Evolutionary conservation across 2,797 vertebrate genomes (phyloP), one percentile per base, ranked within the genome.

Genomic region (Lycodopsis pacificus): DNA sequence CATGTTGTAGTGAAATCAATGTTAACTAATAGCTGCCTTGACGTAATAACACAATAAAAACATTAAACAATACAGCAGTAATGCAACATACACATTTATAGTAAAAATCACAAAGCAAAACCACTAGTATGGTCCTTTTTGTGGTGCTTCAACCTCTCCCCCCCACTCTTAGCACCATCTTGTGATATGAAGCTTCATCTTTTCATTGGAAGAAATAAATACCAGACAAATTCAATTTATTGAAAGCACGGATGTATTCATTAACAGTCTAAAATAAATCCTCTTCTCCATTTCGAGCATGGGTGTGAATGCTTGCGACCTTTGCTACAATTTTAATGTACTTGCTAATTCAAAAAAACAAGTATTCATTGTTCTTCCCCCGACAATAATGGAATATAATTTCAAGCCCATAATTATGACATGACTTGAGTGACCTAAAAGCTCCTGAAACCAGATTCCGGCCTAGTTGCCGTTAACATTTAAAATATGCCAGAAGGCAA

Each of bases 301-400:
- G 38, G 53, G 57, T 57, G 22, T 59, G 65, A 83, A 44, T 56
- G 42, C 40, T 12, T 44, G 36, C 77, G 70, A 81, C 53, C 68
- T 77, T 66, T 73, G 12, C 56, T 72, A 30, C 5, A 71, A 66
- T 54, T 80, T 79, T 58, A 83, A 78, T 83, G 48, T 20, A 68
- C 58, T 42, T 53, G 15, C 25, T 79, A 71, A 78, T 76, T 77
- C 48, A 44, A 42, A 71, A 81, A 79, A 62, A 51, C 9, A 65
- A 61, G 12, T 71, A 48, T 73, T 69, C 44, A 53, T 53, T 13
- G 69, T 71, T 54, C 76, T 70, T 64, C 12, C 7, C 15, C 7
- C 67, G 46, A 27, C 72, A 71, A 73, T 71, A 84, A 83, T 80
- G 38, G 81, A 73, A 76, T 58, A 76, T 20, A 76, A 54, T 58